Percentiles rank a stretch among this genome's conserved stretches.
Evolutionary conservation across 2,888 invertebrate species (phyloP).

Genomic region (Phragmatobia fuliginosa): DNA sequence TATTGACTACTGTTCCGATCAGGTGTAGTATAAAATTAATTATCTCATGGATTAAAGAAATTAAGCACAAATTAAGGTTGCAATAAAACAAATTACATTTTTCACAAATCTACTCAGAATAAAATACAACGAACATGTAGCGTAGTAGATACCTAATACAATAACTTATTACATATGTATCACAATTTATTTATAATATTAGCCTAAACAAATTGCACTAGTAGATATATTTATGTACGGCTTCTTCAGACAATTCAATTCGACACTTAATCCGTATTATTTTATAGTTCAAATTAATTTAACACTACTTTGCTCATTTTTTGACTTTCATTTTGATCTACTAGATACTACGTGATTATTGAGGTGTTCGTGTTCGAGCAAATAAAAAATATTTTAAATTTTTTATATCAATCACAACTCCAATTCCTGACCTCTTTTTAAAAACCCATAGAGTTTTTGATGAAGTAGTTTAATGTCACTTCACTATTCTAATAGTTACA

Average conservation of each 20-base stretch:
- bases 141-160: slow-evolving; percentile 9
- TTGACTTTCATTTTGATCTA: background rate
- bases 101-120: background rate
- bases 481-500: background rate
- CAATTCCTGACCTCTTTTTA: slow-evolving; percentile 20
- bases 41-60: too few relatives aligned
- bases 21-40: too few relatives aligned
- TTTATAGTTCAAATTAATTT: background rate
- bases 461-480: slow-evolving; percentile 1
- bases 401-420: slow-evolving; percentile 6
- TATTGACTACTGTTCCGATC: too few relatives aligned
- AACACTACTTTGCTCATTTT: background rate
- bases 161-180: slow-evolving; percentile 70
- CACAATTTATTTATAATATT: slow-evolving; percentile 80
- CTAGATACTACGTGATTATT: background rate
- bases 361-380: background rate
- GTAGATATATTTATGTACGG: slow-evolving; percentile 30
- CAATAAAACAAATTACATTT: background rate
- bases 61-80: background rate
- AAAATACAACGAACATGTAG: slow-evolving; percentile 8
- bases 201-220: slow-evolving; percentile 55
- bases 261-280: background rate
- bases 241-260: slow-evolving; percentile 14
- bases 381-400: background rate
- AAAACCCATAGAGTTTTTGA: slow-evolving; percentile 6